Evolutionary conservation across 2,888 invertebrate species (phyloP), one percentile per base, ranked within the genome.

Genomic region (Drosophila barbarae): DNA sequence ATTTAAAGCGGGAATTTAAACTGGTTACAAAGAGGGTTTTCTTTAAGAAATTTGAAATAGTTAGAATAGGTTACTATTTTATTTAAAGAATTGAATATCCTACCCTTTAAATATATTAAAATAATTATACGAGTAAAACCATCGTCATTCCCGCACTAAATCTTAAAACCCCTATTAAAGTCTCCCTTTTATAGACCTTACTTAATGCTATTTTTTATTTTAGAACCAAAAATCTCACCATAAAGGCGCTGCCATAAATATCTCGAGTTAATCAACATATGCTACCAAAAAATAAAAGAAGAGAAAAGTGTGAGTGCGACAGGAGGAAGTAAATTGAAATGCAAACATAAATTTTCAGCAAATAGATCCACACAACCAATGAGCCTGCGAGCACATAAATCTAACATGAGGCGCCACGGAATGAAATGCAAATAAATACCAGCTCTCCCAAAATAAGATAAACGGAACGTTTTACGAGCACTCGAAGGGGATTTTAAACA

Each of bases 391-490:
- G 39, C 58, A 55, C 60, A 84, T 72, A 84, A 78, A 78, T 77
- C 77, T 73, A 69, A 60, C 69, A 69, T 50, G 60, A 58, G 59
- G 46, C 71, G 55, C 56, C 72, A 47, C 55, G 50, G 46, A 66
- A 55, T 54, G 50, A 55, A 61, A 56, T 49, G 58, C 21, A 67
- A 68, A 67, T 51, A 39, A 68, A 68, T 47, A 47, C 46, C 15
- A 57, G 47, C 30, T 38, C 26, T 18, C 36, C 44, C 18, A 51
- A 51, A 55, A 46, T 54, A 42, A 56, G 68, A 77, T 76, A 76
- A 70, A 58, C 71, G 60, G 65, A 77, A 63, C 76, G 77, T 66
- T 72, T 80, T 78, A 84, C 69, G 81, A 63, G 63, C 78, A 69
- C 69, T 81, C 77, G 67, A 71, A 74, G 67, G 61, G 76, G 82